Base-by-base conservation (phyloP, 1,140 invertebrate genomes). In the Drosophila rufa region DNA sequence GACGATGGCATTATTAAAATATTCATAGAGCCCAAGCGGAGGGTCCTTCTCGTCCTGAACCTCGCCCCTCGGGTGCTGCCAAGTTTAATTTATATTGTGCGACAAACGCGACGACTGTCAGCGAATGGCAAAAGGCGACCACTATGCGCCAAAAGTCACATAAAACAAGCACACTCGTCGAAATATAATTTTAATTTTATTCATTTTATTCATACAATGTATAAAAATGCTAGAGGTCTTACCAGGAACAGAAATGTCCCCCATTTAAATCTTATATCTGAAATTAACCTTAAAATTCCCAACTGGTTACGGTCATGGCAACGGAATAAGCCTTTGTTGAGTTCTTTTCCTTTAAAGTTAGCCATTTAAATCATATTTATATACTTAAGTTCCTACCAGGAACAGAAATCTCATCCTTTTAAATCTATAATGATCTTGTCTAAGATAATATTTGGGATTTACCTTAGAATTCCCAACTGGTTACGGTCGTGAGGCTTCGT, bases 81-180 rank as follows among this genome's bases (percentile, higher is more conserved):
- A 79, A 80, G 77, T 78, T 89, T 67, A 87, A 87, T 87, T 89
- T 89, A 89, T 89, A 55, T 87, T 77, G 80, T 89, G 84, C 84
- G 85, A 90, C 84, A 87, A 85, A 85, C 68, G 53, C 66, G 81
- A 71, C 56, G 47, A 68, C 76, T 82, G 64, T 80, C 81, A 84
- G 46, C 69, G 60, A 62, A 80, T 71, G 57, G 64, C 48, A 70
- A 69, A 50, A 57, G 27, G 55, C 45, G 79, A 36, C 66, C 65
- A 43, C 80, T 89, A 57, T 87, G 84, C 84, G 80, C 76, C 83
- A 89, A 87, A 87, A 89, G 15, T 25, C 53, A 40, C 27, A 66
- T 40, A 48, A 33, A 43, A 56, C 53, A 56, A 2, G 15, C 4
- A 36, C 66, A 69, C 66, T 58, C 8, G 2, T 6, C 9, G 22